A percentile compares a stretch with the other conserved stretches of the same genome.
These are phyloP conservation scores for Dynastes hyllus DNA, from an alignment of 2,888 invertebrate species.

Conservation along the genomic window DNA sequence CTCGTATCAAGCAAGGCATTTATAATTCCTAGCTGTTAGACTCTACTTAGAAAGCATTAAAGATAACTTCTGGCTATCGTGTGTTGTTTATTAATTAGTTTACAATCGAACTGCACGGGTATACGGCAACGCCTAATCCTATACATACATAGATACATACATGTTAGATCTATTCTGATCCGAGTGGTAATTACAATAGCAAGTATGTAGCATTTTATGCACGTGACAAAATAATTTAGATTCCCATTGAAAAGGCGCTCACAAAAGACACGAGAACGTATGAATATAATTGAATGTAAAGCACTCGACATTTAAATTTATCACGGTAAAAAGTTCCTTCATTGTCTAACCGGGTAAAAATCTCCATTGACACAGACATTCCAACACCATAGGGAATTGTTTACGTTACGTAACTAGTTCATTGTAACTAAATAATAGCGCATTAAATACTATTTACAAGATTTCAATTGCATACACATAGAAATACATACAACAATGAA, in stretches of 20 bases:
- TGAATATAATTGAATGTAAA: conserved; percentile 45
- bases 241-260: conserved; percentile 34
- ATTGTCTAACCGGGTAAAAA: conserved; percentile 42
- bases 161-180: conserved; percentile 14
- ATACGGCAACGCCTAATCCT: conserved; percentile 23
- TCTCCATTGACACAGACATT: conserved; percentile 30
- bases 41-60: too few species aligned
- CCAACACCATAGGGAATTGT: conserved; percentile 28
- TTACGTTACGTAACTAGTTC: conserved; percentile 44
- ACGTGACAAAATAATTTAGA: conserved; percentile 44
- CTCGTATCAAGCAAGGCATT: too few species aligned
- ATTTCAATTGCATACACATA: conserved; percentile 35
- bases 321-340: conserved; percentile 39
- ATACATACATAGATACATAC: background rate
- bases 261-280: conserved; percentile 38
- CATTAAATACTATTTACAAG: conserved; percentile 22
- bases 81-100: background rate
- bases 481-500: background rate
- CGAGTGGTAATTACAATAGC: conserved; percentile 13
- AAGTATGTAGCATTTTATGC: conserved; percentile 34
- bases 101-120: background rate
- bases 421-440: conserved; percentile 30
- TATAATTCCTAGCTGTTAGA: too few species aligned
- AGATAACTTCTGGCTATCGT: background rate
- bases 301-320: conserved; percentile 47